Percentiles rank a stretch among this genome's conserved stretches.
Evolutionary conservation across 2,113 vertebrate genomes (phyloP).

Genomic region (Calcarius ornatus): DNA sequence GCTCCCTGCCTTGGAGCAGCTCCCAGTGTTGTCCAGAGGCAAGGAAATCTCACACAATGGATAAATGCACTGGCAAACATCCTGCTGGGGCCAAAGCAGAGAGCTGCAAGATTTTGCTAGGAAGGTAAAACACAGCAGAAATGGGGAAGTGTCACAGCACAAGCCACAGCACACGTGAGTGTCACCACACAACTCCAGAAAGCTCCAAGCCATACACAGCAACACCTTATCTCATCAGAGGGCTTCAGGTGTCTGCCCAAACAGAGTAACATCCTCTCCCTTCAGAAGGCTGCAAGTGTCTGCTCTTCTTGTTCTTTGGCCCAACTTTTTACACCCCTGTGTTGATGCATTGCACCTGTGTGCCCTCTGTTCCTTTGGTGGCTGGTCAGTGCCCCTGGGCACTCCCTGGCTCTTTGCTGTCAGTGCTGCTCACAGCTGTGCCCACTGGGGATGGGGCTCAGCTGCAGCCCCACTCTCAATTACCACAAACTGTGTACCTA

Average conservation of each 20-base stretch:
- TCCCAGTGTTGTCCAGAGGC: fast-evolving
- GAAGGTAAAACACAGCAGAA: neutral
- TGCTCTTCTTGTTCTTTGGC: neutral
- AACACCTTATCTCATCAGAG: neutral
- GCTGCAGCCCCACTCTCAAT: neutral
- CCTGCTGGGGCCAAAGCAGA: neutral
- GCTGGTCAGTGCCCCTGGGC: neutral
- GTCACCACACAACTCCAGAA: neutral
- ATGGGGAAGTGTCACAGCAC: neutral
- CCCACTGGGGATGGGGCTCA: neutral
- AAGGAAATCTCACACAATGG: fast-evolving
- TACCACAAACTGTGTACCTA: neutral
- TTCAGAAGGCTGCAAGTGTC: neutral
- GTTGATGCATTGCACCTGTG: fast-evolving
- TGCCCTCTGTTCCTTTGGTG: neutral
- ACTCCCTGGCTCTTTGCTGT: neutral
- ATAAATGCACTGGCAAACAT: fast-evolving
- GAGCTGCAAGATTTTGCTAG: neutral
- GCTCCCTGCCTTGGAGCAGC: fast-evolving
- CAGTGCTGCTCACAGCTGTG: neutral
- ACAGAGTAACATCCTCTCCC: too few relatives aligned
- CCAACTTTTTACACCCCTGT: neutral
- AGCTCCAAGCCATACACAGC: neutral
- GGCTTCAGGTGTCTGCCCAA: neutral
- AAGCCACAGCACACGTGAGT: neutral